These are phyloP conservation scores for Dasypogon diadema DNA, from an alignment of 2,888 invertebrate species.

Conservation along the genomic window DNA sequence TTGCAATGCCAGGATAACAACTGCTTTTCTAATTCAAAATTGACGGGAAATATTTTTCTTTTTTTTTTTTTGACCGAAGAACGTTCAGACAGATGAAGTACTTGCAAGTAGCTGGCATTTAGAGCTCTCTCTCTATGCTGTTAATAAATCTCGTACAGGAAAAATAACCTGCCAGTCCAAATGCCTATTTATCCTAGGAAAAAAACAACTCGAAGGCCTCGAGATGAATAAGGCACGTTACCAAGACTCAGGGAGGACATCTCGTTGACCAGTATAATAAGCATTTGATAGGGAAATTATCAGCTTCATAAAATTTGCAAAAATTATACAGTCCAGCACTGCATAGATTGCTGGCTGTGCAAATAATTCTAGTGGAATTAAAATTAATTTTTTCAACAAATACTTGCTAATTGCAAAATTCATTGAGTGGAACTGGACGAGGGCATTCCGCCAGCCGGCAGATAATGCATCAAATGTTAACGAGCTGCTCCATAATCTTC, in stretches of 20 bases:
- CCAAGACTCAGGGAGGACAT: background rate
- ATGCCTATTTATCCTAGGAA: background rate
- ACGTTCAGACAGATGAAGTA: no score
- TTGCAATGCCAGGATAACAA: no score
- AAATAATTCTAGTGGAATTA: conserved; percentile 27
- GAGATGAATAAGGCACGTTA: background rate
- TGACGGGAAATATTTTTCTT: no score
- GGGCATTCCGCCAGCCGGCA: background rate
- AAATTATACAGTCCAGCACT: conserved; percentile 5
- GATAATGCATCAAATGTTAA: conserved; percentile 46
- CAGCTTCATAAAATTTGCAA: conserved; percentile 39
- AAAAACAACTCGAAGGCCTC: background rate
- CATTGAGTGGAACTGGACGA: conserved; percentile 23
- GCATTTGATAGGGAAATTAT: conserved; percentile 7
- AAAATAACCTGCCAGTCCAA: conserved; percentile 26
- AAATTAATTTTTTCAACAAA: conserved; percentile 7
- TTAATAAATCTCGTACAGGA: background rate
- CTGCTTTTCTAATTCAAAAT: no score
- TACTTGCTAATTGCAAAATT: conserved; percentile 34
- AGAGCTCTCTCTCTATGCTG: background rate
- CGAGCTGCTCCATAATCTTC: conserved; percentile 45
- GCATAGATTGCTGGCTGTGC: conserved; percentile 6
- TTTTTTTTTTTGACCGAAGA: no score
- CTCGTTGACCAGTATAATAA: conserved; percentile 4
- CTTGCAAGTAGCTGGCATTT: no score